phyloP scores from a whole-genome alignment of 2,113 vertebrate species.

The Diadophis punctatus region DNA sequence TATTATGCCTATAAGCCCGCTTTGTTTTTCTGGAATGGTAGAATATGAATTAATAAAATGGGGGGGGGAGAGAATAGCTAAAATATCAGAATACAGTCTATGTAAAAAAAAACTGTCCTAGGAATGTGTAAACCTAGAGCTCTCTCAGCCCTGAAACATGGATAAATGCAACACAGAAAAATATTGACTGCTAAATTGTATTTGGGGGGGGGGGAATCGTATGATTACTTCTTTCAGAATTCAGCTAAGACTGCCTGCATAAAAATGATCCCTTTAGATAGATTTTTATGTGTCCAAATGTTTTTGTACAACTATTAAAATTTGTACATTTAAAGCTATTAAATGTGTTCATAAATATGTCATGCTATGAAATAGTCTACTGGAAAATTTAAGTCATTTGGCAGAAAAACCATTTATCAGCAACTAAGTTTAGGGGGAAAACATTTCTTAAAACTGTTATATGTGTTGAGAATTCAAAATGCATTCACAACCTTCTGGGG shows the following conservation, averaged over 20 bases:
- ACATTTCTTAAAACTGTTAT: background rate
- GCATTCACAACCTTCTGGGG: conserved; percentile 12
- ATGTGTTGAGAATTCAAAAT: conserved; percentile 12
- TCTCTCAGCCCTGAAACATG: conserved; percentile 16
- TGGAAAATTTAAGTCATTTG: conserved; percentile 37
- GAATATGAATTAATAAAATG: background rate
- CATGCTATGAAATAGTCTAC: conserved; percentile 34
- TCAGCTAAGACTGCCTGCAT: background rate
- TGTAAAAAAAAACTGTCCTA: background rate
- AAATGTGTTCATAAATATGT: conserved; percentile 33
- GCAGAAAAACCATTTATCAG: conserved; percentile 14
- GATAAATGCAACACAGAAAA: background rate
- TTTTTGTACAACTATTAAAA: conserved; percentile 24
- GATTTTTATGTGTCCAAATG: conserved; percentile 29
- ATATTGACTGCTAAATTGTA: background rate
- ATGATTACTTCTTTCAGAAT: conserved; percentile 8
- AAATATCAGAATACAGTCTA: background rate
- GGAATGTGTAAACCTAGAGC: background rate
- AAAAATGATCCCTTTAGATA: background rate
- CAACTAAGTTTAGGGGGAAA: background rate
- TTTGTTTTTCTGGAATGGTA: background rate
- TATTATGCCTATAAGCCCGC: background rate
- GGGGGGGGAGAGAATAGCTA: background rate
- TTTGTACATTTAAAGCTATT: conserved; percentile 39
- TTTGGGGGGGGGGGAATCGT: no score